Percentiles rank a stretch among this genome's conserved stretches.
These are phyloP conservation scores for Pseudorasbora parva DNA, from an alignment of 2,113 vertebrate species.

Conservation along the genomic window DNA sequence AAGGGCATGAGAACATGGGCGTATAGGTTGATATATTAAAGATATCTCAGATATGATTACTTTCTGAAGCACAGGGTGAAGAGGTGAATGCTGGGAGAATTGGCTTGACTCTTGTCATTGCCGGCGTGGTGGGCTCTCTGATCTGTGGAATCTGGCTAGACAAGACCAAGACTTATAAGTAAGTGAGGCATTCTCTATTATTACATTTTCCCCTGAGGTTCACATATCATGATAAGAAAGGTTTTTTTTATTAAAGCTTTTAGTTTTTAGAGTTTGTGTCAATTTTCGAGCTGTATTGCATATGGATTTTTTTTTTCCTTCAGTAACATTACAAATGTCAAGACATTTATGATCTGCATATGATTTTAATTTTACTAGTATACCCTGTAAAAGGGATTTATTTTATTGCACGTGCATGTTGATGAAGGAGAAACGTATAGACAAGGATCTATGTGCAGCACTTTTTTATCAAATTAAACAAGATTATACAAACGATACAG, in stretches of 20 bases:
- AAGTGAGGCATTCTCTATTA: conserved; percentile 62
- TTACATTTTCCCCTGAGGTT: neutral
- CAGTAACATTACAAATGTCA: neutral
- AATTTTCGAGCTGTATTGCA: neutral
- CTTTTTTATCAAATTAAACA: no score
- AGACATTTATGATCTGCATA: neutral
- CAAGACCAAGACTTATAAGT: conserved; percentile 96
- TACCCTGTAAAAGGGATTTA: neutral
- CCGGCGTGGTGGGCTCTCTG: conserved; percentile 90
- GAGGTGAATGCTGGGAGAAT: conserved; percentile 96
- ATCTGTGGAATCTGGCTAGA: conserved; percentile 95
- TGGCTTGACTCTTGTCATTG: conserved; percentile 89
- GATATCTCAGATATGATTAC: neutral
- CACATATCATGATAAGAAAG: neutral
- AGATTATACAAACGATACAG: no score
- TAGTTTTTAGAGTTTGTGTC: neutral
- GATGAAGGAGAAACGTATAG: no score
- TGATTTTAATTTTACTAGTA: neutral
- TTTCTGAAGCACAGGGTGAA: conserved; percentile 79
- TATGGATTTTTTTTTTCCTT: neutral
- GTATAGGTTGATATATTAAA: neutral
- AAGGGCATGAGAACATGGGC: conserved; percentile 2
- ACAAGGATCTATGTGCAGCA: no score
- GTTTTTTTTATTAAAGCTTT: neutral
- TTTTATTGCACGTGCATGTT: no score